Percentiles rank a stretch among this genome's conserved stretches.
Conservation (phyloP, 2,797 vertebrate genomes). For the Eulemur coronatus region DNA sequence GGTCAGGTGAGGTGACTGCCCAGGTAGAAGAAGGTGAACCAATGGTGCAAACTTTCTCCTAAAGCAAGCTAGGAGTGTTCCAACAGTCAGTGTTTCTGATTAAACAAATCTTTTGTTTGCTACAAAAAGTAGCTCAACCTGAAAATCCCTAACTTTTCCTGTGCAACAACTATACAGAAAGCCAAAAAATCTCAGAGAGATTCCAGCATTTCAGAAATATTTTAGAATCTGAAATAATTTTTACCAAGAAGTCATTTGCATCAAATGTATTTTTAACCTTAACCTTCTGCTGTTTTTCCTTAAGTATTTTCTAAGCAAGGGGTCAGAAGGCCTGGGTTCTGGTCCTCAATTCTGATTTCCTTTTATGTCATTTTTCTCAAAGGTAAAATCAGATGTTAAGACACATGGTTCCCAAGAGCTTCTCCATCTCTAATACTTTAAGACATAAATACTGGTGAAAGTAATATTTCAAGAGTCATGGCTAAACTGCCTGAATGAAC, state of each 20-base stretch:
- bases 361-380: constrained; percentile 1
- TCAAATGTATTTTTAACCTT: not conserved
- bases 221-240: constrained; percentile 37
- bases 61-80: not conserved
- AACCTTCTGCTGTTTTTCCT: not conserved
- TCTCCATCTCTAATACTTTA: not conserved
- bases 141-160: not conserved
- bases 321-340: not conserved
- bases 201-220: not conserved
- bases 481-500: not conserved
- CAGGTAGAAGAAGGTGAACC: not conserved
- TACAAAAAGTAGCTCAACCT: not conserved
- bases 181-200: not conserved
- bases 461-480: too few relatives aligned
- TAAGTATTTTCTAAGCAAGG: not conserved
- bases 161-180: not conserved
- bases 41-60: not conserved
- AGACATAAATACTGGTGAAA: not conserved
- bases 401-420: not conserved
- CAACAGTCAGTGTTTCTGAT: not conserved
- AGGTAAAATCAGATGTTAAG: constrained; percentile 7
- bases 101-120: not conserved
- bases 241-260: not conserved
- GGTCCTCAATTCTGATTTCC: not conserved
- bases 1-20: not conserved